phyloP scores from a whole-genome alignment of 2,113 vertebrate species.

The Corythoichthys haematopterus region DNA sequence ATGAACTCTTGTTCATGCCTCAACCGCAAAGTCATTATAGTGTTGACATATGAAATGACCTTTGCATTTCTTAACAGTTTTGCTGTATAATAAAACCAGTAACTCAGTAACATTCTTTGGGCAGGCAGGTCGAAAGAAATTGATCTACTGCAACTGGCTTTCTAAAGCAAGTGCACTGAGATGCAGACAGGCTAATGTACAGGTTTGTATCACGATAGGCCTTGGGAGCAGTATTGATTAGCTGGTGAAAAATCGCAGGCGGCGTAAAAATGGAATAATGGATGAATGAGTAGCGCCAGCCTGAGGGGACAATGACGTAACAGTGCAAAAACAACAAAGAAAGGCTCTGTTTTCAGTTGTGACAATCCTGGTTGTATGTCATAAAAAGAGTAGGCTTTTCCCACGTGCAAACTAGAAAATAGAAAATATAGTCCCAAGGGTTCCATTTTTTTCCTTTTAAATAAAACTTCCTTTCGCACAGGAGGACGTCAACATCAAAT shows the following conservation, averaged over 20 bases:
- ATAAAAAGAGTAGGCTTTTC: conserved; percentile 36
- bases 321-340: conserved; percentile 16
- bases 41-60: conserved; percentile 23
- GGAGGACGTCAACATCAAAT: conserved; percentile 18
- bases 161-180: conserved; percentile 9
- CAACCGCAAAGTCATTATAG: conserved; percentile 18
- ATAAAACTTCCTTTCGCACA: conserved; percentile 35
- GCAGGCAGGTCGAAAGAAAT: conserved; percentile 25
- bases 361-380: conserved; percentile 7
- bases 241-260: conserved; percentile 1
- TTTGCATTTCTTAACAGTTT: conserved; percentile 31
- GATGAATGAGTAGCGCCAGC: neutral
- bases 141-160: conserved; percentile 34
- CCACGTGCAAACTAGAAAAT: conserved; percentile 51
- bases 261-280: conserved; percentile 14
- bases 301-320: conserved; percentile 8
- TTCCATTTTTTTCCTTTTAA: conserved; percentile 39
- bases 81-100: conserved; percentile 19
- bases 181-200: conserved; percentile 36
- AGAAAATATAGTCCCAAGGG: conserved; percentile 39
- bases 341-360: conserved; percentile 6
- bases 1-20: conserved; percentile 8
- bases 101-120: conserved; percentile 30
- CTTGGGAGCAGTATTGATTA: conserved; percentile 33
- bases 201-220: conserved; percentile 9